Evolutionary conservation across 2,888 invertebrate species (phyloP), one percentile per base, ranked within the genome.

Genomic region (Pseudanteris insignis): DNA sequence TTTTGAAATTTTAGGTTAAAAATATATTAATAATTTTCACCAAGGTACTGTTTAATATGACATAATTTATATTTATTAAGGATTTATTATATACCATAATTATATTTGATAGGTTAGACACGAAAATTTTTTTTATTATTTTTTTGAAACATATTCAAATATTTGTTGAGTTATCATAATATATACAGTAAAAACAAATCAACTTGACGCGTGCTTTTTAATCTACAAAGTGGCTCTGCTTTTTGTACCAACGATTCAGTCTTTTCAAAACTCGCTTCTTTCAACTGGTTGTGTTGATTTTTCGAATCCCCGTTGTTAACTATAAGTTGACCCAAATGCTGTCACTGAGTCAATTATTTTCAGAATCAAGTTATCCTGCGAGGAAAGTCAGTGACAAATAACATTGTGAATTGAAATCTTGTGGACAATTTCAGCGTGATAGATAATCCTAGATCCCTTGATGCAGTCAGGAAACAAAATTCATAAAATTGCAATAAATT

Each of bases 321-420:
- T 12, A 8, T 12, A 36, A 24, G 36, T 25, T 44, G 44, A 44
- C 44, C 44, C 34, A 26, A 33, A 44, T 44, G 15, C 44, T 7
- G 25, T n/a, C 8, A 2, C 6, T 24, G 26, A 26, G 33, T 34
- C 13, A 14, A 44, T 44, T 44, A 44, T 44, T 44, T 44, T 44
- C 14, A 32, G 33, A 34, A 26, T 33, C 44, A 21, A 26, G 44
- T 43, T 25, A 41, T 29, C 18, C 29, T 40, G 28, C 10, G 13
- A 26, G 15, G 7, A n/a, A 29, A 25, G 28, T 28, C 41, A 7
- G 9, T 13, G n/a, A 37, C 29, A 41, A 41, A 41, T 13, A 30
- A 41, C 18, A 18, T 4, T 4, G 30, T 18, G 30, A 24, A 30
- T 43, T 28, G 29, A 40, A 40, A 12, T 15, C 25, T 8, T 4